Conservation (phyloP, 2,113 vertebrate genomes). For the Pipa parva region DNA sequence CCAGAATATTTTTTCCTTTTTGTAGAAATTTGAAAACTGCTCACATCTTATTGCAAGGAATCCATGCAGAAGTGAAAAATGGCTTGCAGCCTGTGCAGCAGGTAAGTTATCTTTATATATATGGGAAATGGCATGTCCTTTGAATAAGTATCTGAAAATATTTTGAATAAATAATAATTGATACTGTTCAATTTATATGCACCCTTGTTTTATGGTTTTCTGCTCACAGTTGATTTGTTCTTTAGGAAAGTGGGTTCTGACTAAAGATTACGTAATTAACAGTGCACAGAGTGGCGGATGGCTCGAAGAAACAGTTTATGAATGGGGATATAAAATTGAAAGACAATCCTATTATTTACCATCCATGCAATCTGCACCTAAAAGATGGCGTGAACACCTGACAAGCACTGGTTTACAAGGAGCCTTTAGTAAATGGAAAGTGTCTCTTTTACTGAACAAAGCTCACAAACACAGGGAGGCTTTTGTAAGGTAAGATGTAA, state of each 20-base stretch:
- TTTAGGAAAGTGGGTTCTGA: constrained; percentile 93
- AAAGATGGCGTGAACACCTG: constrained; percentile 72
- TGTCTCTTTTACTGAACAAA: constrained; percentile 68
- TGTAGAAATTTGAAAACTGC: constrained; percentile 74
- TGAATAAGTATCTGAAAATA: constrained; percentile 15
- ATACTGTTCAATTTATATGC: constrained; percentile 57
- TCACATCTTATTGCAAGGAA: constrained; percentile 83
- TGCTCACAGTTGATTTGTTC: constrained; percentile 60
- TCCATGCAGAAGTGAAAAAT: constrained; percentile 84
- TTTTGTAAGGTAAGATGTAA: constrained; percentile 73
- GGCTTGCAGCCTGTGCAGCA: constrained; percentile 86
- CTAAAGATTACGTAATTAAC: constrained; percentile 85
- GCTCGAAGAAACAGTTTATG: constrained; percentile 84
- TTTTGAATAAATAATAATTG: too few species aligned
- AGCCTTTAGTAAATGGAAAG: constrained; percentile 89
- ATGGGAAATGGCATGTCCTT: not conserved
- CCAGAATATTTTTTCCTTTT: constrained; percentile 37
- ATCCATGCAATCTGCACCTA: constrained; percentile 74
- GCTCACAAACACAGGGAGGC: constrained; percentile 63
- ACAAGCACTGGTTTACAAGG: constrained; percentile 64
- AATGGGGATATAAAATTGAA: constrained; percentile 78
- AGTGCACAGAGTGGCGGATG: constrained; percentile 82
- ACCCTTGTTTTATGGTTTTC: constrained; percentile 47
- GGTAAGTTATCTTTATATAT: constrained; percentile 64
- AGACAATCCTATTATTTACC: constrained; percentile 67